Evolutionary conservation across 35 echinoderm and acorn worm species (phyloP).

Genomic region (Heliocidaris tuberculata): DNA sequence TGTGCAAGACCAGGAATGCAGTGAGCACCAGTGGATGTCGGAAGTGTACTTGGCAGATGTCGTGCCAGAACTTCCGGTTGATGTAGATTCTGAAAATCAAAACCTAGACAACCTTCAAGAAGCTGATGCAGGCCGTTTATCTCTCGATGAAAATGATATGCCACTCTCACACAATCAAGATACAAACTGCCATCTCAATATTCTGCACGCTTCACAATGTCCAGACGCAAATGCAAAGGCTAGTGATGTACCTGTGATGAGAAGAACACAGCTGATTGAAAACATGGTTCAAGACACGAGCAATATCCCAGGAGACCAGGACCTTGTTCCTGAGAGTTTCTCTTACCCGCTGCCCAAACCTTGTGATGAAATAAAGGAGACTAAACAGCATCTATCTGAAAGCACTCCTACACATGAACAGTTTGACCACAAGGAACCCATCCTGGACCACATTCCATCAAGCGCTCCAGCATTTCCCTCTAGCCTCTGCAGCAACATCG

Average conservation of each 20-base stretch:
- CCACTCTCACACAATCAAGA: not conserved
- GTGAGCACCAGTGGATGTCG: not conserved
- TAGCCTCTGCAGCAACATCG: constrained; percentile 39
- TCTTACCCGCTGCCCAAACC: not conserved
- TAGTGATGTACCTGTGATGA: not conserved
- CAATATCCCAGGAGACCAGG: not conserved
- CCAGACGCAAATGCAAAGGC: not conserved
- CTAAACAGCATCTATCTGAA: not conserved
- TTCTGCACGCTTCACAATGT: not conserved
- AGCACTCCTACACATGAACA: not conserved
- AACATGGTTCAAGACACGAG: not conserved
- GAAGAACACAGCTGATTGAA: not conserved
- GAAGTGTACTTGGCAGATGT: not conserved
- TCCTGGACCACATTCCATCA: not conserved
- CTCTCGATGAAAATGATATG: not conserved
- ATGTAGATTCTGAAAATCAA: not conserved
- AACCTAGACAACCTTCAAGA: not conserved
- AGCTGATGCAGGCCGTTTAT: not conserved
- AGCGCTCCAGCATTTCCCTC: not conserved
- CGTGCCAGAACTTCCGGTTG: not conserved
- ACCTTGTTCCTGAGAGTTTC: not conserved
- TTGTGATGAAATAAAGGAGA: not conserved
- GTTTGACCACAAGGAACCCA: not conserved
- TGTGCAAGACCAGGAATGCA: not conserved
- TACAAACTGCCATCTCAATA: not conserved